Conservation (phyloP, 2,797 vertebrate genomes). For the Octomys mimax region DNA sequence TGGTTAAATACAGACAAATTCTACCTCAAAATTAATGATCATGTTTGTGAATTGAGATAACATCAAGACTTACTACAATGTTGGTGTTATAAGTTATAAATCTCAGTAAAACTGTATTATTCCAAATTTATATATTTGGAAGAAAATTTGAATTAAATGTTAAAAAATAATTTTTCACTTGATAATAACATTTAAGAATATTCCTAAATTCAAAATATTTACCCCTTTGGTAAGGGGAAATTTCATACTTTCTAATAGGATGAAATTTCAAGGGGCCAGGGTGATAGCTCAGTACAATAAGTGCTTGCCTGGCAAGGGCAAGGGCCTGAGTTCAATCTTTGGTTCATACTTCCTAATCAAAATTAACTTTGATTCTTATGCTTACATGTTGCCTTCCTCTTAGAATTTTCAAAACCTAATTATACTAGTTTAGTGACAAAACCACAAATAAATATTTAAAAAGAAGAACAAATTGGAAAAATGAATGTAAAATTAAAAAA, state of each 20-base stretch:
- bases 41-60: background rate
- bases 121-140: conserved; percentile 18
- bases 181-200: background rate
- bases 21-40: background rate
- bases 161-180: background rate
- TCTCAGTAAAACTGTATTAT: background rate
- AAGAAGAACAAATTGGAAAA: background rate
- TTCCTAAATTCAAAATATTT: conserved; percentile 1
- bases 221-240: background rate
- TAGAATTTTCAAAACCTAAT: conserved; percentile 30
- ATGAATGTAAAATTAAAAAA: background rate
- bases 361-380: background rate
- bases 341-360: background rate
- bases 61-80: background rate
- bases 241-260: background rate
- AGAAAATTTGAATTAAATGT: background rate
- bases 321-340: no score
- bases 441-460: background rate
- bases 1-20: background rate
- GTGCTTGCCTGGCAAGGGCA: no score
- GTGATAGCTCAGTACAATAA: no score
- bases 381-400: background rate
- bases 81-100: background rate
- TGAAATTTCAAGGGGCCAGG: no score
- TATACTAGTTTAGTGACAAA: background rate